Evolutionary conservation across 1,140 invertebrate species (phyloP).

Genomic region (Phortica variegata): DNA sequence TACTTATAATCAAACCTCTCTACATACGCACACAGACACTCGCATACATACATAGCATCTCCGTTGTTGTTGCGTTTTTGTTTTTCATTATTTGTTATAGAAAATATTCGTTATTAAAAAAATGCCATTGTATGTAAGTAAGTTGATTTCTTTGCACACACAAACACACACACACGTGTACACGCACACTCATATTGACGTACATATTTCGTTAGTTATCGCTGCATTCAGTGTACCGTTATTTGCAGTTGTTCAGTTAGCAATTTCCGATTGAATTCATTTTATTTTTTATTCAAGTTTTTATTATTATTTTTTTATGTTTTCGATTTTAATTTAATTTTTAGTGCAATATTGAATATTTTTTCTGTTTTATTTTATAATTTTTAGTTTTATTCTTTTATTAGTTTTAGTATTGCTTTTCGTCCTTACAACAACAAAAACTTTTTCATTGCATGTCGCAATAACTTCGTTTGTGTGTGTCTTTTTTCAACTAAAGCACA

Average conservation of each 20-base stretch:
- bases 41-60: too few species aligned
- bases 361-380: conserved; percentile 12
- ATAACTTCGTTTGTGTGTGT: too few species aligned
- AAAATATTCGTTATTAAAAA: too few species aligned
- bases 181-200: neutral
- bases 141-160: neutral
- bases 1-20: too few species aligned
- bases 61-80: conserved; percentile 1
- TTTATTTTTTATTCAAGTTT: conserved; percentile 34
- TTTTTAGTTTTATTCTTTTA: conserved; percentile 11
- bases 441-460: too few species aligned
- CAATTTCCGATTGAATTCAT: conserved; percentile 45
- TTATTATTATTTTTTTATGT: conserved; percentile 52
- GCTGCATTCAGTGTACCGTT: too few species aligned
- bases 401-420: conserved; percentile 28
- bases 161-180: neutral
- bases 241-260: conserved; percentile 8
- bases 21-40: too few species aligned
- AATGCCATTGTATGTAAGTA: too few species aligned
- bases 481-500: too few species aligned
- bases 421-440: conserved; percentile 42
- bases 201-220: too few species aligned
- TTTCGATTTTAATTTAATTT: conserved; percentile 44
- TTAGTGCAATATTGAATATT: conserved; percentile 13
- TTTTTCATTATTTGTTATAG: too few species aligned